Conservation (phyloP, 2,888 invertebrate species). For the Lordiphosa fenestrarum region DNA sequence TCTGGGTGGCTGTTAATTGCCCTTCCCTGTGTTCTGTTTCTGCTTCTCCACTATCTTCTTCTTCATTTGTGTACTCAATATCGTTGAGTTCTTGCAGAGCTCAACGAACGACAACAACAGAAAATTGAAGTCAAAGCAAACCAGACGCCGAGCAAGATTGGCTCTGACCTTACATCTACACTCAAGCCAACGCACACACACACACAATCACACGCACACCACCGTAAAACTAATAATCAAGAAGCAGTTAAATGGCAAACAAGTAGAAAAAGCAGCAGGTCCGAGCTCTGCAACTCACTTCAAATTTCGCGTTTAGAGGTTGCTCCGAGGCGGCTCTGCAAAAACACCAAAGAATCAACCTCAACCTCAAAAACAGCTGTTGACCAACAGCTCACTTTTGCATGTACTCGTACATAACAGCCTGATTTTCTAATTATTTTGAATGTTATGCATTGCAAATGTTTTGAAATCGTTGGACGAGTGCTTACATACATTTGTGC, state of each 20-base stretch:
- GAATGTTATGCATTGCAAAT: constrained; percentile 50
- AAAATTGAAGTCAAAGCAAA: constrained; percentile 71
- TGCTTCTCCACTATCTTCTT: constrained; percentile 18
- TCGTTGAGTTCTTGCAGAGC: constrained; percentile 26
- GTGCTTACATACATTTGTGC: constrained; percentile 6
- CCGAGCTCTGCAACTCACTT: constrained; percentile 13
- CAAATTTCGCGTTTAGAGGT: constrained; percentile 60
- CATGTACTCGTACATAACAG: constrained; percentile 9
- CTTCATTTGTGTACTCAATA: constrained; percentile 33
- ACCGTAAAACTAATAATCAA: constrained; percentile 60
- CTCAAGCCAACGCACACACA: constrained; percentile 15
- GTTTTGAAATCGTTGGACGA: constrained; percentile 38
- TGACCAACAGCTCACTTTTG: constrained; percentile 35
- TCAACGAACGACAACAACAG: constrained; percentile 25
- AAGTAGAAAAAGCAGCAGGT: constrained; percentile 52
- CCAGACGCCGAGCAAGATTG: constrained; percentile 57
- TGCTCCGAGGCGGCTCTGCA: constrained; percentile 35
- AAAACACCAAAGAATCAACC: constrained; percentile 60
- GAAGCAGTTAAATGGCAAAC: constrained; percentile 72
- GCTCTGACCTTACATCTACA: constrained; percentile 62
- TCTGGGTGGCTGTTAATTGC: constrained; percentile 50
- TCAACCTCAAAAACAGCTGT: constrained; percentile 70
- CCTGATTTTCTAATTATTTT: constrained; percentile 49
- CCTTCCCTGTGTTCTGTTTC: constrained; percentile 28
- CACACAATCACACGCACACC: constrained; percentile 21